Base-by-base conservation (phyloP, 2,113 vertebrate genomes). In the Eptatretus burgeri region DNA sequence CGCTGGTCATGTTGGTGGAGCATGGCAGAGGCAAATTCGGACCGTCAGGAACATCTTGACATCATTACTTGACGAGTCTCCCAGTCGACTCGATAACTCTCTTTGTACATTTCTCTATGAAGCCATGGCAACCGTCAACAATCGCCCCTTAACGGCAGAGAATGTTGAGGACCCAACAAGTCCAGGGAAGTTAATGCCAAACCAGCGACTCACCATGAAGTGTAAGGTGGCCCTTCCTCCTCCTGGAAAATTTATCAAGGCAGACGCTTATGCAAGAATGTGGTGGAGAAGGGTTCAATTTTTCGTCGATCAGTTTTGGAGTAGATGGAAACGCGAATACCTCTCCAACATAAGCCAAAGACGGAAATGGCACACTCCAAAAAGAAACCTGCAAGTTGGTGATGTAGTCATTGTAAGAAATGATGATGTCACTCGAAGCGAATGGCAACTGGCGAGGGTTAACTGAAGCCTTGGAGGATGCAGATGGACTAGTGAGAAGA, bases 251-350 rank as follows among this genome's bases (percentile, higher is more conserved):
- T 66, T n/a, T 68, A 49, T 50, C 56, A 27, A 69, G 18, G 63
- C 69, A 63, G 67, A 71, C 64, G 63, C 69, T 10, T 70, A 66
- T 63, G 65, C 68, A 11, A n/a, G 14, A 10, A 70, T 66, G 16
- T 67, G 64, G 63, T 67, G 66, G 66, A 41, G 62, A 19, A 67
- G 62, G 51, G 67, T 69, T 12, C 56, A 66, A 50, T 18, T 62
- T 62, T 49, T 66, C n/a, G 65, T 52, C 5, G 65, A 63, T 14
- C 65, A 66, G 60, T 66, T 66, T 50, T 66, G 52, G 60, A 51
- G 27, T 62, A 49, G 27, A 19, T 66, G 65, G 65, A 56, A 49
- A 20, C 20, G 17, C 49, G 60, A 66, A 13, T 66, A 63, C 51
- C 49, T 66, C 11, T 19, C 52, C 56, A 63, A 17, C 65, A 66